Evolutionary conservation across 1,140 invertebrate species (phyloP), one percentile per base, ranked within the genome.

Genomic region (Papilio polyxenes): DNA sequence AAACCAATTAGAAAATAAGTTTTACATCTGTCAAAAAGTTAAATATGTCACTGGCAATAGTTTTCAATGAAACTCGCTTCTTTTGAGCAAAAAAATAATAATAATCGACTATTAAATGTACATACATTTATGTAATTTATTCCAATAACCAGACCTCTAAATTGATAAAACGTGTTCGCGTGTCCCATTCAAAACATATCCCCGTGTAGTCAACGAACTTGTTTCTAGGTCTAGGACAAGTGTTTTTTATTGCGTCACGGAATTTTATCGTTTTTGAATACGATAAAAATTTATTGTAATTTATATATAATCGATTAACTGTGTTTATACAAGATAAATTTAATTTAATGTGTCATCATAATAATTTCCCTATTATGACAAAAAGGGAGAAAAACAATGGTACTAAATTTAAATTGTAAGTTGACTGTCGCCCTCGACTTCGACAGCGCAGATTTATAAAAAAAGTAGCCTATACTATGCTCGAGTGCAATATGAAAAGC

Each of bases 111-210:
- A 23, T 10, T 62, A 23, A 23, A 20, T 8, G 59, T 20, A 20
- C 23, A 31, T 31, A 31, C 23, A 31, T 31, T 31, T 31, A 31
- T 31, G 23, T 62, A 62, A 62, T 62, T n/a, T 62, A 62, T 62
- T 62, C 20, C 3, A 62, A 23, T 62, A 8, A 23, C 7, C 62
- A 65, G 62, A 11, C 62, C 62, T 65, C 62, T 31, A 65, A 65
- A 65, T 65, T 65, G 62, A 65, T 65, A 65, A 65, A 65, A 65
- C 62, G 62, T 65, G 62, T 65, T 65, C 62, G 62, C 62, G 23
- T 20, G 8, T 65, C n/a, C 17, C 53, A 56, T 56, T 65, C 10
- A 65, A 31, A 31, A 23, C 62, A 23, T 23, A 62, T 62, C n/a
- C 20, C 23, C 62, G 62, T 23, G 20, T 65, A 31, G 62, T 65